Evolutionary conservation across 2,888 invertebrate genomes (phyloP), one percentile per base, ranked within the genome.

Genomic region (Thymelicus lineola): DNA sequence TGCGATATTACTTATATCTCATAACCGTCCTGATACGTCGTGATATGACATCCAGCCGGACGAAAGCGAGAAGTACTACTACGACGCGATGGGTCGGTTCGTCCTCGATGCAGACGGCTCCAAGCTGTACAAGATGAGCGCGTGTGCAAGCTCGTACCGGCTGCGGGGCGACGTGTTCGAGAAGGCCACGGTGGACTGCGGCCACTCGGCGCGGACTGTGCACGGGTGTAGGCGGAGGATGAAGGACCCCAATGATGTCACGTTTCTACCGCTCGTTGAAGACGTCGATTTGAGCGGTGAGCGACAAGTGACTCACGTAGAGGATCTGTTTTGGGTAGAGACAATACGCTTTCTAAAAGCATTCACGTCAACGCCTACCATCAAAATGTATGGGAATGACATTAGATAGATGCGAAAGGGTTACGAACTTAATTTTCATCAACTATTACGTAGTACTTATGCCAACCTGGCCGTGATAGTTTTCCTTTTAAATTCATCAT

Each of bases 11-110:
- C n/a, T n/a, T n/a, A n/a, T n/a, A n/a, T n/a, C n/a, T n/a, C n/a
- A n/a, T n/a, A n/a, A n/a, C n/a, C n/a, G n/a, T n/a, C n/a, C n/a
- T n/a, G n/a, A n/a, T 3, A 3, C 1, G 4, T 28, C 28, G 3
- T 20, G 20, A 42, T 4, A 10, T 12, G 10, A 2, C 42, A 12
- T 76, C 48, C 71, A 88, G 87, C 68, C 75, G 1, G 17, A 71
- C 1, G 79, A 82, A 35, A 78, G 76, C 1, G 75, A 78, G 0
- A 75, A 79, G 4, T 88, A 87, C 65, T 86, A 79, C 65, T 88
- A 80, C 74, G 89, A 92, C 66, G 73, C 75, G 6, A 72, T 75
- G 59, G 91, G 93, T 6, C 86, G 90, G 1, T 89, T 88, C 71
- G 28, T 79, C 1, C 64, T 78, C 6, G 74, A 82, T 42, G 45